These are phyloP conservation scores for Chondrosia reniformis DNA, from an alignment of 37 sponge, comb jelly and placozoan genomes.

Conservation along the genomic window DNA sequence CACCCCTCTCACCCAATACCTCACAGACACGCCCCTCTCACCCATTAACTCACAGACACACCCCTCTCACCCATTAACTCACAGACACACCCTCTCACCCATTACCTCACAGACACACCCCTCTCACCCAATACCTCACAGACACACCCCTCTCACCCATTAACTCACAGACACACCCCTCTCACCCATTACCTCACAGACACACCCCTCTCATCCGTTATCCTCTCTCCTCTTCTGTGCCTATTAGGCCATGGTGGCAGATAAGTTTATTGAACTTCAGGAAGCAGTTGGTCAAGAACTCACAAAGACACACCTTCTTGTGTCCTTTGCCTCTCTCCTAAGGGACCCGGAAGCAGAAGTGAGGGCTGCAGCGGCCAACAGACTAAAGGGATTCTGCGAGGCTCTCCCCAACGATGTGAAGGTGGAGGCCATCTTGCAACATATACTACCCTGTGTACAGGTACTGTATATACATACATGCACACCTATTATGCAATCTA, in stretches of 20 bases:
- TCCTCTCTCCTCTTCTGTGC: conserved; percentile 4
- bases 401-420: conserved; percentile 72
- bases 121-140: too few relatives aligned
- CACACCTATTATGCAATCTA: too few relatives aligned
- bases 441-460: conserved; percentile 88
- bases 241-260: conserved; percentile 92
- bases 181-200: not conserved
- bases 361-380: conserved; percentile 86
- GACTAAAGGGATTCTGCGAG: conserved; percentile 90
- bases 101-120: not conserved
- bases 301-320: conserved; percentile 81
- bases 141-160: too few relatives aligned
- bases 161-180: not conserved
- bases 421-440: conserved; percentile 73
- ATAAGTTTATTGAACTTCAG: conserved; percentile 95
- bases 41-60: too few relatives aligned
- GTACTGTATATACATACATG: conserved; percentile 2
- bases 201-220: too few relatives aligned
- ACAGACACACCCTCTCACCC: conserved; percentile 76
- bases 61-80: conserved; percentile 76
- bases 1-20: too few relatives aligned
- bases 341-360: conserved; percentile 99
- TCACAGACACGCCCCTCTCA: too few relatives aligned
- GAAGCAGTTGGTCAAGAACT: conserved; percentile 74
- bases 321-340: conserved; percentile 78